Conservation (phyloP, 2,797 vertebrate genomes). For the Fringilla coelebs region DNA sequence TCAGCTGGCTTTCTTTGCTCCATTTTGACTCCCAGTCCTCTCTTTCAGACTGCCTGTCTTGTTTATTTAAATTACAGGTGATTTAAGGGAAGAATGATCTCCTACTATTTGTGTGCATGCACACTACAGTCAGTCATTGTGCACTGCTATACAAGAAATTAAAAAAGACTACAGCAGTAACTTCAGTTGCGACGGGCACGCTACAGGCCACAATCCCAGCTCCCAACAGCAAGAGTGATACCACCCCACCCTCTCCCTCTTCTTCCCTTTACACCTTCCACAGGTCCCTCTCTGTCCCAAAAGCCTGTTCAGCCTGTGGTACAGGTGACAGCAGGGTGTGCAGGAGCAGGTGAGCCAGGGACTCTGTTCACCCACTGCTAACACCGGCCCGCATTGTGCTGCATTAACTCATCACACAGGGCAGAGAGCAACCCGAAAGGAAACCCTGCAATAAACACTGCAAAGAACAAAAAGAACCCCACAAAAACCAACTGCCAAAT, state of each 20-base stretch:
- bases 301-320: neutral
- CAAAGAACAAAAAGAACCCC: neutral
- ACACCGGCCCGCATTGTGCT: accelerated
- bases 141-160: neutral
- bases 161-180: neutral
- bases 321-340: neutral
- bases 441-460: slow-evolving; percentile 15
- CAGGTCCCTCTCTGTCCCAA: neutral
- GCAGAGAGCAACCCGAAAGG: neutral
- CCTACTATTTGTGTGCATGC: neutral
- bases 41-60: neutral
- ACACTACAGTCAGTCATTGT: neutral
- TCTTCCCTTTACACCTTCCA: neutral
- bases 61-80: neutral
- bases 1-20: neutral
- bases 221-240: neutral
- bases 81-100: neutral
- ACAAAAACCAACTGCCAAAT: neutral
- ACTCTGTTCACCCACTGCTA: neutral
- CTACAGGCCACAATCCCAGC: neutral
- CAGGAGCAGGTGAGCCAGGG: neutral
- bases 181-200: neutral
- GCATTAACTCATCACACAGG: neutral
- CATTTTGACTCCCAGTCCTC: neutral
- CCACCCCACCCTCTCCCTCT: neutral